These are phyloP conservation scores for Yponomeuta evonymella DNA, from an alignment of 2,888 invertebrate genomes.

Conservation along the genomic window DNA sequence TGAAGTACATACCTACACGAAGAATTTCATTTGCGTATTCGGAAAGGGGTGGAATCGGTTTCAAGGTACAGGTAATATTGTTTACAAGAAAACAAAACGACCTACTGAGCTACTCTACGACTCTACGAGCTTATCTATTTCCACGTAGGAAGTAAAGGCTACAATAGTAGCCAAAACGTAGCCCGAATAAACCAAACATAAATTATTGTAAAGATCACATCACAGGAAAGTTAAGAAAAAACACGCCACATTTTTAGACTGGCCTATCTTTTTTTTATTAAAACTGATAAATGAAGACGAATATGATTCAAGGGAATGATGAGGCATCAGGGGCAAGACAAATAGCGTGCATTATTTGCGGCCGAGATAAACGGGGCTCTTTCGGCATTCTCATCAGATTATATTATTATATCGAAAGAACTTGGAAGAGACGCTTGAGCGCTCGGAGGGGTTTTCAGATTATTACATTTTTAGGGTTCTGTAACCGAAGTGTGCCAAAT, in stretches of 20 bases:
- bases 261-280: constrained; percentile 31
- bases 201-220: constrained; percentile 1
- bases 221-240: constrained; percentile 22
- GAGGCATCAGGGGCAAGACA: constrained; percentile 49
- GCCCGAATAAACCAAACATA: neutral
- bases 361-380: constrained; percentile 51
- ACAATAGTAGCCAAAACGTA: neutral
- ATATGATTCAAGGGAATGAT: constrained; percentile 48
- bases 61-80: neutral
- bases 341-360: constrained; percentile 56
- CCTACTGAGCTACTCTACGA: neutral
- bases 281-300: constrained; percentile 51
- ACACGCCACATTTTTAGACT: constrained; percentile 27
- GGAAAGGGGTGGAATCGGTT: constrained; percentile 1
- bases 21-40: constrained; percentile 10
- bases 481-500: no score
- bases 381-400: constrained; percentile 57
- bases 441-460: neutral
- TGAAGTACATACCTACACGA: constrained; percentile 10
- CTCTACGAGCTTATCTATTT: neutral
- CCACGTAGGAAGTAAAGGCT: neutral
- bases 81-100: neutral
- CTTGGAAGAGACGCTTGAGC: neutral
- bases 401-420: constrained; percentile 32
- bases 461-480: neutral